Conservation (phyloP, 1,140 invertebrate species). For the Bicyclus anynana region DNA sequence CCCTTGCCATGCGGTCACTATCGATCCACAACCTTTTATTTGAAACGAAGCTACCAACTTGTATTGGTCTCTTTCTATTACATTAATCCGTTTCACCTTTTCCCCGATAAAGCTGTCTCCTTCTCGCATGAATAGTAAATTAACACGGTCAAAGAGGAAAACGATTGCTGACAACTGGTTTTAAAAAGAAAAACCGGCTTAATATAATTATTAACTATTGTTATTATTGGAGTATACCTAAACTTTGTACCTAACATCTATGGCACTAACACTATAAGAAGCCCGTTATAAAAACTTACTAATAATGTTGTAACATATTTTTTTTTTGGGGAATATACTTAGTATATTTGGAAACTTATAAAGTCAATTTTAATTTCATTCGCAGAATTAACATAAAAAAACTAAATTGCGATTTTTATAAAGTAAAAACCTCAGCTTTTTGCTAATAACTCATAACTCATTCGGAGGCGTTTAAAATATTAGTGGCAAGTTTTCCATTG, state of each 20-base stretch:
- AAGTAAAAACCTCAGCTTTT: no score
- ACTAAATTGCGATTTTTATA: no score
- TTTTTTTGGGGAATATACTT: no score
- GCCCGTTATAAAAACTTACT: no score
- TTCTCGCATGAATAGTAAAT: constrained; percentile 6
- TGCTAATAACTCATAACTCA: no score
- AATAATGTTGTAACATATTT: no score
- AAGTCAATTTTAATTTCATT: no score
- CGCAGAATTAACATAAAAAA: no score
- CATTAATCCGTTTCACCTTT: constrained; percentile 6
- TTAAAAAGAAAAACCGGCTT: neutral
- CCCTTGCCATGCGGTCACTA: constrained; percentile 11
- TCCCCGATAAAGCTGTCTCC: neutral
- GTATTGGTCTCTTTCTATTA: constrained; percentile 10
- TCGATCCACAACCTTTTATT: constrained; percentile 17
- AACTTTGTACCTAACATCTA: neutral
- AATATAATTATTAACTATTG: neutral
- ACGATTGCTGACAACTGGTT: neutral
- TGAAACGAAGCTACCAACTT: constrained; percentile 6
- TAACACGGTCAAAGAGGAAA: constrained; percentile 1
- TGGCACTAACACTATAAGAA: no score
- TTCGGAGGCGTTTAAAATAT: no score
- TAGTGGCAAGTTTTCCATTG: no score
- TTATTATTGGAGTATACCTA: neutral
- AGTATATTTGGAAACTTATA: no score